A percentile compares a stretch with the other conserved stretches of the same genome.
Conservation (phyloP, 2,113 vertebrate genomes). For the Gavialis gangeticus region DNA sequence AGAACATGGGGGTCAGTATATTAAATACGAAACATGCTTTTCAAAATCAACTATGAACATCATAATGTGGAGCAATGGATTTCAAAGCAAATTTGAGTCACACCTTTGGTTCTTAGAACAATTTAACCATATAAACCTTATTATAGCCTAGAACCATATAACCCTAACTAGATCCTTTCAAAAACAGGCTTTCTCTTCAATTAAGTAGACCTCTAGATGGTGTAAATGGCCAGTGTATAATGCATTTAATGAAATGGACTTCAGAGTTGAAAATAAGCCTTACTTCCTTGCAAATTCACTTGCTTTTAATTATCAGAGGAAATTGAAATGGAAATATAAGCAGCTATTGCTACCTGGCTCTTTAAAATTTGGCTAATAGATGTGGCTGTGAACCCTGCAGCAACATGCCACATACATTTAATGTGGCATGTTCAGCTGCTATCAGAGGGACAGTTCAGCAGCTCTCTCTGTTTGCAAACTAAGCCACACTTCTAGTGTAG, state of each 20-base stretch:
- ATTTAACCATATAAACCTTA: background rate
- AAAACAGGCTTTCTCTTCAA: background rate
- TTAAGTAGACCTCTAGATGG: slow-evolving; percentile 56
- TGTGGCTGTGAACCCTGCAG: slow-evolving; percentile 24
- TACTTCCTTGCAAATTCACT: slow-evolving; percentile 56
- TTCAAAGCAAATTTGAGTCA: background rate
- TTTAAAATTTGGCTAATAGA: background rate
- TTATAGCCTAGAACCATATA: background rate
- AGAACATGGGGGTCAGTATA: background rate
- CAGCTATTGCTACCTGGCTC: slow-evolving; percentile 24
- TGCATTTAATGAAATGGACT: slow-evolving; percentile 56
- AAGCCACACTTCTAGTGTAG: background rate
- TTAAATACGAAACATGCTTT: background rate
- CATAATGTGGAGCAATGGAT: background rate
- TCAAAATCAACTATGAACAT: background rate
- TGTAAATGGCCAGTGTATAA: slow-evolving; percentile 65
- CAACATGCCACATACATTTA: rapidly evolving
- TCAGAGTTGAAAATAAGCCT: slow-evolving; percentile 22
- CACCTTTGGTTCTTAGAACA: background rate
- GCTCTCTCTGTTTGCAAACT: background rate
- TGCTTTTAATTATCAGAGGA: slow-evolving; percentile 67
- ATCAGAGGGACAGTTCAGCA: background rate
- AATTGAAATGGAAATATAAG: slow-evolving; percentile 47
- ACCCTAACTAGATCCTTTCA: slow-evolving; percentile 13
- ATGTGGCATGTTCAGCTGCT: background rate